Percentiles rank a stretch among this genome's conserved stretches.
These are phyloP conservation scores for Mystacides longicornis DNA, from an alignment of 2,888 invertebrate species.

Conservation along the genomic window DNA sequence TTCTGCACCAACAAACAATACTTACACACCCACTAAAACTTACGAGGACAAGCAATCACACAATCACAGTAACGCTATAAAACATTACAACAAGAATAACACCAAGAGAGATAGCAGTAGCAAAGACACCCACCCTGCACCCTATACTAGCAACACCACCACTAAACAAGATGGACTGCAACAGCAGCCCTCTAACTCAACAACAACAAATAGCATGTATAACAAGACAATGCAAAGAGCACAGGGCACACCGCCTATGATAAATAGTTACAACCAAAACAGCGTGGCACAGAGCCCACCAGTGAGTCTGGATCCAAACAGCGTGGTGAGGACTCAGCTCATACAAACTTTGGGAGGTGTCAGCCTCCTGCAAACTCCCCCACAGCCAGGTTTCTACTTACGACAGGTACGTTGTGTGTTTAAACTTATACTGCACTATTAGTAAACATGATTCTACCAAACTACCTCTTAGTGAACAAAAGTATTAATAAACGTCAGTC, in stretches of 20 bases:
- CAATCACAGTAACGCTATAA: not conserved
- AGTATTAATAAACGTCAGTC: too few species aligned
- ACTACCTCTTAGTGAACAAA: too few species aligned
- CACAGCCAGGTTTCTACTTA: slow-evolving; percentile 15
- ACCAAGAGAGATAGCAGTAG: not conserved
- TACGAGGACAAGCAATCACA: not conserved
- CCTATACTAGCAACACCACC: not conserved
- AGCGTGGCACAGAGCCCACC: slow-evolving; percentile 5
- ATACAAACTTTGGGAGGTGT: slow-evolving; percentile 9
- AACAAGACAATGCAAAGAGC: not conserved
- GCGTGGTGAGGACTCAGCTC: not conserved
- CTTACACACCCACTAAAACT: not conserved
- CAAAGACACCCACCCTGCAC: not conserved
- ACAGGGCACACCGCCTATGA: not conserved
- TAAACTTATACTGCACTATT: too few species aligned
- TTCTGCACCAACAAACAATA: not conserved
- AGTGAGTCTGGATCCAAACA: not conserved
- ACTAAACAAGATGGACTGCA: not conserved
- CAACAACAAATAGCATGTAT: not conserved
- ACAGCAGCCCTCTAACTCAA: not conserved
- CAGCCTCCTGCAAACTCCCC: slow-evolving; percentile 17
- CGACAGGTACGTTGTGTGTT: slow-evolving; percentile 19
- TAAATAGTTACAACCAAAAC: not conserved
- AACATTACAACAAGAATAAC: not conserved
- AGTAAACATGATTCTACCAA: too few species aligned